These are phyloP conservation scores for Poeciliopsis turneri DNA, from an alignment of 2,797 vertebrate genomes.

Conservation along the genomic window DNA sequence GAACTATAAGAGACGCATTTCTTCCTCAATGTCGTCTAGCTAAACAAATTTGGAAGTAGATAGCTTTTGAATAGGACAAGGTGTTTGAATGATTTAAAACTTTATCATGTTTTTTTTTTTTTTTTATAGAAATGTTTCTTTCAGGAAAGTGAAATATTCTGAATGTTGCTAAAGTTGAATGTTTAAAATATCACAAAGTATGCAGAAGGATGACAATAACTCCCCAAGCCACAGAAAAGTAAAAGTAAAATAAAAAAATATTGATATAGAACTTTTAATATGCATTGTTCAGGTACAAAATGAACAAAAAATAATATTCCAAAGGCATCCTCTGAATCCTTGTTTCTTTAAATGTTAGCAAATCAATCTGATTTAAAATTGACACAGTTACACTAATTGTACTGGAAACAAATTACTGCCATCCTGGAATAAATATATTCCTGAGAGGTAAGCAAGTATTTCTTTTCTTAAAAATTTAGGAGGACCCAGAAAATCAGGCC, in stretches of 20 bases:
- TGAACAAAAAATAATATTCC: neutral
- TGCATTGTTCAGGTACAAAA: neutral
- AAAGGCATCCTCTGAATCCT: neutral
- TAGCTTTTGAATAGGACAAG: neutral
- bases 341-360: neutral
- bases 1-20: neutral
- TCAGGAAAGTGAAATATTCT: neutral
- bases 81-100: neutral
- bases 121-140: neutral
- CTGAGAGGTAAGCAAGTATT: neutral
- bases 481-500: neutral
- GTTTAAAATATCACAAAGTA: neutral
- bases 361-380: neutral
- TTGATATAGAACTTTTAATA: too few relatives aligned
- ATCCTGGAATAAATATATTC: neutral
- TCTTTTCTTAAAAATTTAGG: neutral
- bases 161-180: neutral
- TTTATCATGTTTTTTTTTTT: neutral
- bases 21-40: neutral
- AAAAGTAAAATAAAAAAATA: neutral
- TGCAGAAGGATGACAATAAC: neutral
- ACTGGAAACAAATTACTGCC: neutral
- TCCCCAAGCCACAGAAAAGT: neutral
- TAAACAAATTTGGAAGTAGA: neutral
- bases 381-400: neutral